Conservation (phyloP, 2,888 invertebrate species). For the Eurytoma californica region DNA sequence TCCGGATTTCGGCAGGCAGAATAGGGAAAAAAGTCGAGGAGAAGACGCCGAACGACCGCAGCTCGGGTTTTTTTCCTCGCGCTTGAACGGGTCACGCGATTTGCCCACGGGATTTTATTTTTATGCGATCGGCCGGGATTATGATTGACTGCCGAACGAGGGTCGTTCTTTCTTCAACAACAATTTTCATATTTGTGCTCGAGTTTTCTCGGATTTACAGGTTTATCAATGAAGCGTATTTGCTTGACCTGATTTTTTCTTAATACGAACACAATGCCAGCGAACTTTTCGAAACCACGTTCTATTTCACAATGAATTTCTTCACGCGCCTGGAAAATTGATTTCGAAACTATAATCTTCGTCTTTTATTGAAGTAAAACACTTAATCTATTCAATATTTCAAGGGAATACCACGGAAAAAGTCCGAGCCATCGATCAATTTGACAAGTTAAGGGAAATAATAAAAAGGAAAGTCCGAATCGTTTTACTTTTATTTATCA, state of each 20-base stretch:
- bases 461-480: neutral
- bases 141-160: neutral
- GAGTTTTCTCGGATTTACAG: neutral
- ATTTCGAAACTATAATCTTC: too few relatives aligned
- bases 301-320: neutral
- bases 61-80: slow-evolving; percentile 3
- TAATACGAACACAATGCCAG: too few relatives aligned
- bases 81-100: slow-evolving; percentile 16
- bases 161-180: too few relatives aligned
- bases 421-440: too few relatives aligned
- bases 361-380: too few relatives aligned
- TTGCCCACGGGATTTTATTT: slow-evolving; percentile 30
- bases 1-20: slow-evolving; percentile 17
- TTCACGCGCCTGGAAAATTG: too few relatives aligned
- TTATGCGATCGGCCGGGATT: slow-evolving; percentile 9
- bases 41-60: neutral
- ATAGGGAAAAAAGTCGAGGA: neutral
- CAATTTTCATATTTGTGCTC: neutral
- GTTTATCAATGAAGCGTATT: neutral
- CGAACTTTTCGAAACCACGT: too few relatives aligned
- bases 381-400: too few relatives aligned
- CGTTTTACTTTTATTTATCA: slow-evolving; percentile 26
- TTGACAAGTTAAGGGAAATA: too few relatives aligned
- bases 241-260: too few relatives aligned
- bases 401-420: too few relatives aligned